Evolutionary conservation across 2,797 vertebrate genomes (phyloP).

Genomic region (Rhinophrynus dorsalis): DNA sequence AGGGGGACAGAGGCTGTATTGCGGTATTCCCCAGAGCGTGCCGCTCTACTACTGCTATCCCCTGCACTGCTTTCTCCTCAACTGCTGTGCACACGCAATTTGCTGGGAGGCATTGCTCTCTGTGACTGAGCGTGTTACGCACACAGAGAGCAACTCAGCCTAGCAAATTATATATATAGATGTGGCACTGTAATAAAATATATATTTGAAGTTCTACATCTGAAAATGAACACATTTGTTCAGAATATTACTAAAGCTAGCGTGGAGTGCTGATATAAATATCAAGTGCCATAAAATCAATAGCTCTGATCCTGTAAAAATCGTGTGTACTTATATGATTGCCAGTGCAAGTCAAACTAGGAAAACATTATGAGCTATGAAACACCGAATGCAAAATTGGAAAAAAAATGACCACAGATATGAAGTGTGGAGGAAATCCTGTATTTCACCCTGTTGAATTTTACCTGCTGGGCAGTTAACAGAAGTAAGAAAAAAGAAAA

Average conservation of each 20-base stretch:
- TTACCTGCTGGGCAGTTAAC: background rate
- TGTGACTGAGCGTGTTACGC: no score
- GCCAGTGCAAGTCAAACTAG: background rate
- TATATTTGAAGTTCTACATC: no score
- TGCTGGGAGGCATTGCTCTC: no score
- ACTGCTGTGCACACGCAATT: no score
- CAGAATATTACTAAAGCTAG: background rate
- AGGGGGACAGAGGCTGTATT: no score
- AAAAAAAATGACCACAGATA: constrained; percentile 9
- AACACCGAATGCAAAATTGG: background rate
- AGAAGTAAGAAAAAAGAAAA: constrained; percentile 42
- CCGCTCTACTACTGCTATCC: no score
- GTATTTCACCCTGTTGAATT: constrained; percentile 16
- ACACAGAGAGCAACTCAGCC: no score
- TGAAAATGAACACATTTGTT: background rate
- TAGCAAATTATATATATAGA: no score
- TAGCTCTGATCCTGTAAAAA: background rate
- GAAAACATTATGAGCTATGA: background rate
- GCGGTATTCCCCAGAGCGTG: no score
- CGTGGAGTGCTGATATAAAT: background rate
- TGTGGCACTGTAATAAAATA: no score
- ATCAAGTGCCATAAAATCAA: background rate
- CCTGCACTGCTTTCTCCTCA: no score
- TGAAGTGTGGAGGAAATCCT: constrained; percentile 14
- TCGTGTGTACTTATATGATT: background rate